Conservation (phyloP, 1,140 invertebrate species). For the Bombus breviceps region DNA sequence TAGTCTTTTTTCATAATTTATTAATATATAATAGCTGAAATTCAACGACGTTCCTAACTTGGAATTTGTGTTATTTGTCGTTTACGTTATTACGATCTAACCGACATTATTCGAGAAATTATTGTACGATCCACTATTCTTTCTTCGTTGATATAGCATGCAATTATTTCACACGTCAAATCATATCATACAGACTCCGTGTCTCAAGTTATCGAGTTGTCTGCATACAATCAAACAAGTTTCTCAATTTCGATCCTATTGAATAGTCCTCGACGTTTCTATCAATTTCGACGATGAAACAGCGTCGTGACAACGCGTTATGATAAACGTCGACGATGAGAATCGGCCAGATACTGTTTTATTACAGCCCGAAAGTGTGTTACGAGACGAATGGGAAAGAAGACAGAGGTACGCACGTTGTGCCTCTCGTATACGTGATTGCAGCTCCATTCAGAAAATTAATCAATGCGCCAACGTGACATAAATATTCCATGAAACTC, state of each 20-base stretch:
- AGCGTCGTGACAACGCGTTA: neutral
- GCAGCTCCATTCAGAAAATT: neutral
- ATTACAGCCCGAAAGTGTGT: neutral
- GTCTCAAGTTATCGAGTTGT: neutral
- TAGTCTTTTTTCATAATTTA: no score
- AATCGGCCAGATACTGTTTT: neutral
- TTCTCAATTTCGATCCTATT: neutral
- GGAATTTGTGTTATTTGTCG: no score
- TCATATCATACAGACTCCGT: no score
- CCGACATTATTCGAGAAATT: no score
- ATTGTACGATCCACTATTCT: neutral
- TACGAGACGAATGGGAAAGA: neutral
- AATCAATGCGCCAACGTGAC: no score
- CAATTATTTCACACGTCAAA: neutral
- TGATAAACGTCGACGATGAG: conserved; percentile 6
- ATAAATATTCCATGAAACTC: neutral
- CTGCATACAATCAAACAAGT: neutral
- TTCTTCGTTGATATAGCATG: neutral
- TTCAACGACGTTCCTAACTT: no score
- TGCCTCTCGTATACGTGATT: neutral
- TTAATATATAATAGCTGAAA: no score
- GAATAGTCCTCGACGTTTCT: neutral
- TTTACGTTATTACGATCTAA: no score
- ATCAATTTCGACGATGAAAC: conserved; percentile 10
- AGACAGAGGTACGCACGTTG: neutral